Evolutionary conservation across 1,140 invertebrate species (phyloP).

Genomic region (Gonioctena quinquepunctata): DNA sequence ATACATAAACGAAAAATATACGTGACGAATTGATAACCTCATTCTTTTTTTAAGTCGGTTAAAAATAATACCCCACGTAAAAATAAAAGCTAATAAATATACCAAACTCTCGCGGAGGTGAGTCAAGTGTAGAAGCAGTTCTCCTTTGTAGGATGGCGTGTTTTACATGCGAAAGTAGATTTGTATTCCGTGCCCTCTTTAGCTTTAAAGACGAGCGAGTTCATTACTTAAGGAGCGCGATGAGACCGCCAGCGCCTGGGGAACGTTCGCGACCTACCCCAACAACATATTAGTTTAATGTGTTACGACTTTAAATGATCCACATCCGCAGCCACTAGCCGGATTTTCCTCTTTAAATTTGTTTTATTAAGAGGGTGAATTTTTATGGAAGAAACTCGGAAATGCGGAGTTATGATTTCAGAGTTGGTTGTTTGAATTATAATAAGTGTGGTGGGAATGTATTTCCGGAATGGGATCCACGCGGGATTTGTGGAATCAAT

Average conservation of each 20-base stretch:
- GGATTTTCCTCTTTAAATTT: conserved; percentile 21
- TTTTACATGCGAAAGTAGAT: conserved; percentile 16
- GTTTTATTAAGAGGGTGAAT: conserved; percentile 19
- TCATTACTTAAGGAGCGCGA: conserved; percentile 18
- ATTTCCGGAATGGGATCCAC: no score
- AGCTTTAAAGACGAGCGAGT: neutral
- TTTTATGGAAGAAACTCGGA: conserved; percentile 11
- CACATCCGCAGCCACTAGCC: conserved; percentile 16
- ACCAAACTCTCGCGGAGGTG: conserved; percentile 8
- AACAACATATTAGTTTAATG: conserved; percentile 24
- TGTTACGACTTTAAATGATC: conserved; percentile 21
- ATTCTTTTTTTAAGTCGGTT: no score
- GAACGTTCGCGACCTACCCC: conserved; percentile 9
- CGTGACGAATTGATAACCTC: no score
- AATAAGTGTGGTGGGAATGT: neutral
- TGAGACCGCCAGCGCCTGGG: conserved; percentile 5
- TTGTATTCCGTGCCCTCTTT: conserved; percentile 17
- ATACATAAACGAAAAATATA: no score
- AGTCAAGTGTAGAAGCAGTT: no score
- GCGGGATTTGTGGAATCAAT: no score
- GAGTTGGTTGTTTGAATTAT: neutral
- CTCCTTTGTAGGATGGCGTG: conserved; percentile 9
- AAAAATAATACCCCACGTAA: neutral
- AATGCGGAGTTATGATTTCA: conserved; percentile 7
- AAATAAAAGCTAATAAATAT: conserved; percentile 14